Evolutionary conservation across 2,797 vertebrate species (phyloP), one percentile per base, ranked within the genome.

Genomic region (Eremophila alpestris): DNA sequence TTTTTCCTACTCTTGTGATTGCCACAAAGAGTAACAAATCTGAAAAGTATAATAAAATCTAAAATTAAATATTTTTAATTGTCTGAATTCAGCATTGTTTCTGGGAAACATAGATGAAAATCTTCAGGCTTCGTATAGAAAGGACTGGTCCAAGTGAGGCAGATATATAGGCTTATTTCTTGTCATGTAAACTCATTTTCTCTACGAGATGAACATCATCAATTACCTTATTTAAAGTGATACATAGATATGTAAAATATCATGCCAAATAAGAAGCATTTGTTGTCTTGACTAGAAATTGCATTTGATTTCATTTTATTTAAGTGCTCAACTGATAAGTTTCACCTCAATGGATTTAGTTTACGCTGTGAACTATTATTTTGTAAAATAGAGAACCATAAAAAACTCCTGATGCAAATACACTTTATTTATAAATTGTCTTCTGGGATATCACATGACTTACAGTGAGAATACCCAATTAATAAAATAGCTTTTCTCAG

Each of bases 401-500:
- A 79, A 92, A 92, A 97, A 95, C 69, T 95, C 78, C 93, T 95
- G 41, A 95, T 97, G 84, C 83, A 96, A 97, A 96, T 94, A 91
- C 34, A 78, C 55, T 95, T 96, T 97, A 96, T 94, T 83, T 85
- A 94, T 96, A 97, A 97, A 97, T 22, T 89, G 79, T 94, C 68
- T 97, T 86, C 94, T 89, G 48, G 82, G 60, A 93, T 97, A 94
- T 87, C 92, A 96, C 82, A 60, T 96, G 94, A 94, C 94, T 94
- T 92, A 83, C 93, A 93, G 87, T 84, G 95, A 95, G 87, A 87
- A 83, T 91, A 93, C 55, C 91, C 91, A 96, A 96, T 97, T 97
- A 96, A 96, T 90, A 96, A 80, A 96, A 92, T 55, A 96, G 94
- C 96, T 95, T 95, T 96, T 95, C 93, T 96, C 88, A 96, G 81